Percentiles rank a stretch among this genome's conserved stretches.
Conservation (phyloP, 2,888 invertebrate genomes). For the Agriopis marginaria region DNA sequence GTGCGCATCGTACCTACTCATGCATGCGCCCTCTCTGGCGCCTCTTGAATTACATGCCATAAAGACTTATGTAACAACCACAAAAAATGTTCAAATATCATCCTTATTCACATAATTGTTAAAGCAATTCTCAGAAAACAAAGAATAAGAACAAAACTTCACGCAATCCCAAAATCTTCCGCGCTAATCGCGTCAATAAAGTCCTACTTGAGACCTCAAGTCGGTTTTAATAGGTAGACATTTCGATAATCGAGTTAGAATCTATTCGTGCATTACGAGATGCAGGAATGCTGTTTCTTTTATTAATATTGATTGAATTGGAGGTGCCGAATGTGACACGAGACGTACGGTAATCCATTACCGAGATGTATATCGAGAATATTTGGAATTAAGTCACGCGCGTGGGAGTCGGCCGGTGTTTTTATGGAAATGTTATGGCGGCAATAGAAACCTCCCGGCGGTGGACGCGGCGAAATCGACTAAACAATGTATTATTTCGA, state of each 20-base stretch:
- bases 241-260: constrained; percentile 55
- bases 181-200: constrained; percentile 55
- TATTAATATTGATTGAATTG: constrained; percentile 58
- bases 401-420: constrained; percentile 67
- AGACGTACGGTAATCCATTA: constrained; percentile 61
- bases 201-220: constrained; percentile 50
- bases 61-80: constrained; percentile 45
- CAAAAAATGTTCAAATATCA: constrained; percentile 31
- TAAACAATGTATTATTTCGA: constrained; percentile 66
- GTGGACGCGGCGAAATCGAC: constrained; percentile 59
- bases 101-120: constrained; percentile 40
- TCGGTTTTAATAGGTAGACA: constrained; percentile 56
- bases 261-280: constrained; percentile 49
- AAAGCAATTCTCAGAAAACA: constrained; percentile 2
- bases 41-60: constrained; percentile 48
- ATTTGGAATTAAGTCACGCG: constrained; percentile 74
- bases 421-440: constrained; percentile 76
- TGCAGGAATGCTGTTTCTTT: constrained; percentile 60
- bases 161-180: constrained; percentile 47
- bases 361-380: constrained; percentile 67
- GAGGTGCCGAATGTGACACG: constrained; percentile 60
- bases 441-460: constrained; percentile 58
- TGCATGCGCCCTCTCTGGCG: constrained; percentile 72
- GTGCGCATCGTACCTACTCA: constrained; percentile 67
- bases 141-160: constrained; percentile 39